Evolutionary conservation across 2,888 invertebrate species (phyloP).

Genomic region (Lasioglossum vierecki): DNA sequence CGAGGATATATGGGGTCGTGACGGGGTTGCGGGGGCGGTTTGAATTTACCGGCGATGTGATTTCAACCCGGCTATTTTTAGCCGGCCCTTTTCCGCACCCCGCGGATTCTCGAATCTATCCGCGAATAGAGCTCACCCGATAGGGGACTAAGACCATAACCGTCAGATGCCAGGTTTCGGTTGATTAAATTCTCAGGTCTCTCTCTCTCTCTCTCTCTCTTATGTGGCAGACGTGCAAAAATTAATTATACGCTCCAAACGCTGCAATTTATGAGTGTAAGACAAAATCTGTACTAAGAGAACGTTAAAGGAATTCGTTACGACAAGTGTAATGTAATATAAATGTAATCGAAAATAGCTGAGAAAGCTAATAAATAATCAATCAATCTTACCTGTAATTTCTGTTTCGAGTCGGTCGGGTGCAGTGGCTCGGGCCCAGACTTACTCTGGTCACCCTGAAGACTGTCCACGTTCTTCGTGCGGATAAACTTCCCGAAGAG

Average conservation of each 20-base stretch:
- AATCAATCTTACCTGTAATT: slow-evolving; percentile 88
- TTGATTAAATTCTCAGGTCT: neutral
- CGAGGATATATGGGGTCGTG: neutral
- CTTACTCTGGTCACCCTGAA: slow-evolving; percentile 85
- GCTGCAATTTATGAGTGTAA: no score
- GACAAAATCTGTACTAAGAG: no score
- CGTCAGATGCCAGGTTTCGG: neutral
- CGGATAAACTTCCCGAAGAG: slow-evolving; percentile 93
- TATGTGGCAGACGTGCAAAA: no score
- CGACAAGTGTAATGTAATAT: no score
- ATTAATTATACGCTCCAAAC: no score
- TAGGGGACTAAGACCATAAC: neutral
- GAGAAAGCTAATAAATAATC: no score
- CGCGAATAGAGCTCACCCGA: neutral
- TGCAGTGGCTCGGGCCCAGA: slow-evolving; percentile 82
- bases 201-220: neutral
- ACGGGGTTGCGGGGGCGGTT: neutral
- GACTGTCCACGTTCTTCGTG: slow-evolving; percentile 92
- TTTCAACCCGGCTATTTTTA: slow-evolving; percentile 2
- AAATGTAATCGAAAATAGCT: no score
- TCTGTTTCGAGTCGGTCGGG: slow-evolving; percentile 87
- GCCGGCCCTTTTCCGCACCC: neutral
- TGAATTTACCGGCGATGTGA: slow-evolving; percentile 1
- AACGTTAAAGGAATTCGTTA: no score
- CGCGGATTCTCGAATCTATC: neutral